Percentiles rank a stretch among this genome's conserved stretches.
phyloP scores from a whole-genome alignment of 2,113 vertebrate species.

The Nibea coibor region DNA sequence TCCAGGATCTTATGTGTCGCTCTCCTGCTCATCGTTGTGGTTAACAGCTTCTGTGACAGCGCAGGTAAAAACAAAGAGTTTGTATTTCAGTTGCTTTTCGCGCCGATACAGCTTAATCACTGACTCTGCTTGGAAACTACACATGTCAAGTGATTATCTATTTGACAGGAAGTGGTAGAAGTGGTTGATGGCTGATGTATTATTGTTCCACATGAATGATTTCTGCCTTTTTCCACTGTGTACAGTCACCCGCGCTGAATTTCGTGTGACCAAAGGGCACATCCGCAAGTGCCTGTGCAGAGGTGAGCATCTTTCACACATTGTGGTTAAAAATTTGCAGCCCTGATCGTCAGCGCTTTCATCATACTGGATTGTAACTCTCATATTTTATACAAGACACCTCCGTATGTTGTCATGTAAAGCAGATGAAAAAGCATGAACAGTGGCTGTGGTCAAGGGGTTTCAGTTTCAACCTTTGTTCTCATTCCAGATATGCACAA shows the following conservation, averaged over 20 bases:
- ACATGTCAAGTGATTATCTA: not conserved
- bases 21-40: constrained; percentile 68
- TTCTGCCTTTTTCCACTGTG: constrained; percentile 24
- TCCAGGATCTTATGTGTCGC: constrained; percentile 46
- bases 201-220: constrained; percentile 19
- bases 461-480: not conserved
- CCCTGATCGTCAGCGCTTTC: not conserved
- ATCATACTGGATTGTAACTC: not conserved
- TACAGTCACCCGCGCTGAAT: constrained; percentile 9
- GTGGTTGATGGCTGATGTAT: constrained; percentile 37
- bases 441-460: not conserved
- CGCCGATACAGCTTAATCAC: accelerated
- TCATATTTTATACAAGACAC: not conserved
- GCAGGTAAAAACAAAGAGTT: constrained; percentile 53
- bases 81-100: not conserved
- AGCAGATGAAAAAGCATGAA: not conserved
- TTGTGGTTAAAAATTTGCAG: constrained; percentile 8
- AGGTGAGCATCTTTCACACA: constrained; percentile 44
- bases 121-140: not conserved
- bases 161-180: not conserved
- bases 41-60: constrained; percentile 28
- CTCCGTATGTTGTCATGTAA: not conserved
- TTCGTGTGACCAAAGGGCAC: not conserved
- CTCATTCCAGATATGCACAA: constrained; percentile 11
- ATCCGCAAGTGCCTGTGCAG: constrained; percentile 60